These are phyloP conservation scores for Ovis aries DNA, from an alignment of 2,113 vertebrate species.

Conservation along the genomic window ARS-UI_Ramb_v3.0 NC_056070.1:54761001-54761500, in stretches of 20 bases:
- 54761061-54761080: not conserved
- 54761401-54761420: not conserved
- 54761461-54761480: not conserved
- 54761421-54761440: not conserved
- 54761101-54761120: not conserved
- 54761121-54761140: not conserved
- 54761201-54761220: not conserved
- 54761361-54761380: not conserved
- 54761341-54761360: not conserved
- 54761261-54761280: fast-evolving
- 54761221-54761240: not conserved
- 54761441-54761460: not conserved
- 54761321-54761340: not conserved
- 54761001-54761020: not conserved
- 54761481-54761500: not conserved
- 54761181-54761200: not conserved
- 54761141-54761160: not conserved
- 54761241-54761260: not conserved
- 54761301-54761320: not conserved
- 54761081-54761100: not conserved
- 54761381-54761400: not conserved
- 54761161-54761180: not conserved
- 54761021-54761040: not conserved
- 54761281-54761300: not conserved
- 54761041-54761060: not conserved